Percentiles rank a stretch among this genome's conserved stretches.
Conservation (phyloP, 1,140 invertebrate genomes). For the Drosophila eugracilis region DNA sequence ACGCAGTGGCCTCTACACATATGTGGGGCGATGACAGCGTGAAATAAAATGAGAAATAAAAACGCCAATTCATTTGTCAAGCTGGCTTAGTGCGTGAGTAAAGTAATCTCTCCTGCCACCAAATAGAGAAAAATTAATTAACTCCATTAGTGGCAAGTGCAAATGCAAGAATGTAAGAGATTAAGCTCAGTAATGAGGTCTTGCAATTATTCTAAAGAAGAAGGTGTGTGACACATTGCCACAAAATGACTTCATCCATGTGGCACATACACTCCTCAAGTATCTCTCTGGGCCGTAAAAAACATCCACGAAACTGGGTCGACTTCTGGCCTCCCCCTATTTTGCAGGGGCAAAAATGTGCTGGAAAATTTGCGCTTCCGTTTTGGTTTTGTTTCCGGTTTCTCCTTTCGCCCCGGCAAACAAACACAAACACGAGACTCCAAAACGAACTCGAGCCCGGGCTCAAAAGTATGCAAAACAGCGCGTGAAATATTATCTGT, state of each 20-base stretch:
- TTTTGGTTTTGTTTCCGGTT: constrained; percentile 83
- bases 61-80: constrained; percentile 66
- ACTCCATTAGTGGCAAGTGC: constrained; percentile 32
- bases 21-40: constrained; percentile 69
- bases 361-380: constrained; percentile 83
- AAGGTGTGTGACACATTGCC: constrained; percentile 54
- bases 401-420: constrained; percentile 55
- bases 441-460: constrained; percentile 20
- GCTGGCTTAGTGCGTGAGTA: constrained; percentile 39
- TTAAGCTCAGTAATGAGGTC: constrained; percentile 46
- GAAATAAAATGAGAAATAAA: constrained; percentile 37
- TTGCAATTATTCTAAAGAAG: constrained; percentile 36
- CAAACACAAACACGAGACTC: constrained; percentile 29
- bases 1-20: constrained; percentile 16
- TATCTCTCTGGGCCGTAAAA: constrained; percentile 24
- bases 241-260: constrained; percentile 50
- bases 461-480: constrained; percentile 70
- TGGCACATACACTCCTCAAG: constrained; percentile 23
- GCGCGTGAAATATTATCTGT: constrained; percentile 83
- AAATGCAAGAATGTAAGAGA: constrained; percentile 42
- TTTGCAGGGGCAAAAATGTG: constrained; percentile 68
- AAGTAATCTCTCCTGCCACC: constrained; percentile 13
- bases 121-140: constrained; percentile 37
- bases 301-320: constrained; percentile 50
- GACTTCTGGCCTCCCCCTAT: not conserved